A percentile compares a stretch with the other conserved stretches of the same genome.
These are phyloP conservation scores for Poecile montanus DNA, from an alignment of 2,797 vertebrate species.

Conservation along the genomic window DNA sequence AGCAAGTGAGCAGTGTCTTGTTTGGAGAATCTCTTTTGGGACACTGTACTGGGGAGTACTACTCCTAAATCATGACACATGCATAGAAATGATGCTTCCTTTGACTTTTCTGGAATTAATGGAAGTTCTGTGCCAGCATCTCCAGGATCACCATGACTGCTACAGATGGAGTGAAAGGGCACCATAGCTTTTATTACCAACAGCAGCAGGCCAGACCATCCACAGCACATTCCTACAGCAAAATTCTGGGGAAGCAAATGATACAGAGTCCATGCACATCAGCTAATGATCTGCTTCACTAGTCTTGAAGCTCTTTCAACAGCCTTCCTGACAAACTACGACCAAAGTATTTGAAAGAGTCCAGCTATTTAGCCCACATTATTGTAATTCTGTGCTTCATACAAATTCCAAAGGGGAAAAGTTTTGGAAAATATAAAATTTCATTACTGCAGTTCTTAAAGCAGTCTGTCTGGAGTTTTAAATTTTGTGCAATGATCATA, in stretches of 20 bases:
- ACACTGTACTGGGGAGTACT: rapidly evolving
- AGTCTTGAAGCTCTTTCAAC: background rate
- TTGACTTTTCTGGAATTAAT: background rate
- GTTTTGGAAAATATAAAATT: background rate
- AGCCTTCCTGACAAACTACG: background rate
- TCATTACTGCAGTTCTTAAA: background rate
- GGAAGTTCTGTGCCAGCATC: background rate
- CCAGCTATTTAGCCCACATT: background rate
- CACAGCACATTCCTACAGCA: rapidly evolving
- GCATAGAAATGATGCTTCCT: background rate
- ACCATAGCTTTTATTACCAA: background rate
- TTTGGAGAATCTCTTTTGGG: background rate
- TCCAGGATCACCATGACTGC: background rate
- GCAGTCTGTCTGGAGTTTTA: background rate
- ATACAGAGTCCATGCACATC: background rate
- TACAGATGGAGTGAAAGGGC: background rate
- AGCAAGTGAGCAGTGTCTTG: background rate
- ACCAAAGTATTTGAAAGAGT: background rate
- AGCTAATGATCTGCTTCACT: background rate
- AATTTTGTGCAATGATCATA: background rate
- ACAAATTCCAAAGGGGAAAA: background rate
- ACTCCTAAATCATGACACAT: background rate
- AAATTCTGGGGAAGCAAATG: background rate
- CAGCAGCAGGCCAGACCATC: background rate
- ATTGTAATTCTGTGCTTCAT: background rate